A percentile compares a stretch with the other conserved stretches of the same genome.
Evolutionary conservation across 2,888 invertebrate species (phyloP).

Genomic region (Leptarthrus brevirostris): DNA sequence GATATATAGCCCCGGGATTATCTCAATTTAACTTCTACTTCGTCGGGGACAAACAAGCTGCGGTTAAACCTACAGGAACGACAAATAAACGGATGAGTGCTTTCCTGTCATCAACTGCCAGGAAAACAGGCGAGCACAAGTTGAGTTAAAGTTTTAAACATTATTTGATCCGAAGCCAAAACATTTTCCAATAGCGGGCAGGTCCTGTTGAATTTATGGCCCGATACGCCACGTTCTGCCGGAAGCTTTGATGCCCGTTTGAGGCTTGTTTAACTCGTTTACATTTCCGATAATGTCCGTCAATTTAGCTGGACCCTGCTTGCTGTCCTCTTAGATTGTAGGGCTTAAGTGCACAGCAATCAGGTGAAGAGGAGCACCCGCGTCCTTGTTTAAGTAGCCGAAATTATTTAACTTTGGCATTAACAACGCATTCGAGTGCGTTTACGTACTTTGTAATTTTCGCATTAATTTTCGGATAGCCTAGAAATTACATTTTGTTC

Average conservation of each 20-base stretch:
- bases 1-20: conserved; percentile 38
- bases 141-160: conserved; percentile 47
- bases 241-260: conserved; percentile 37
- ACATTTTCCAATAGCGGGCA: conserved; percentile 43
- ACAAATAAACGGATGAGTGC: conserved; percentile 47
- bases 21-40: conserved; percentile 45
- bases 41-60: conserved; percentile 31
- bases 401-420: neutral
- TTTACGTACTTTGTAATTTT: neutral
- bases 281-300: conserved; percentile 47
- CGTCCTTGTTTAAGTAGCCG: neutral
- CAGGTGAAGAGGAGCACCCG: neutral
- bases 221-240: conserved; percentile 36
- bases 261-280: conserved; percentile 47
- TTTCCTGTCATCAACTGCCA: conserved; percentile 44
- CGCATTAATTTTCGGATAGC: neutral
- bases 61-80: conserved; percentile 36
- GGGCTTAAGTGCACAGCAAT: neutral
- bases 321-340: neutral
- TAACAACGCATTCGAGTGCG: neutral
- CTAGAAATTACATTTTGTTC: neutral
- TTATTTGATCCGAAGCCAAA: conserved; percentile 47
- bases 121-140: conserved; percentile 41
- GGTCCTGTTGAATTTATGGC: conserved; percentile 45
- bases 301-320: conserved; percentile 31